Evolutionary conservation across 2,888 invertebrate genomes (phyloP), one percentile per base, ranked within the genome.

Genomic region (Tenthredo distinguenda): DNA sequence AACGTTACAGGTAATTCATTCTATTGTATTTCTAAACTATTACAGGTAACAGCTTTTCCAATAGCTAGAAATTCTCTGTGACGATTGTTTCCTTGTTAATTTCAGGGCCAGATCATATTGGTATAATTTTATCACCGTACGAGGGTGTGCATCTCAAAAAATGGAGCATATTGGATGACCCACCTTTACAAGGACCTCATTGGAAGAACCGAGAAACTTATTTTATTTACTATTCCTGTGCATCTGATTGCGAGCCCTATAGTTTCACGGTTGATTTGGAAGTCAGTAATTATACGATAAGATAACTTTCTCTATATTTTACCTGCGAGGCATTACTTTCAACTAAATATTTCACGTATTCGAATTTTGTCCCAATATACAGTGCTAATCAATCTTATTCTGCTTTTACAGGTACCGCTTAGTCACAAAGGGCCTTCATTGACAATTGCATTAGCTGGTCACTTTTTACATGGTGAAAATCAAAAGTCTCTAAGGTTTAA

Each of bases 161-260:
- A 40, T 96, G 96, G 96, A 96, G 95, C 87, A 92, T 96, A 72
- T 93, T 95, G 18, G 94, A 95, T 65, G 94, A 94, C 6, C 92
- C 94, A 84, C 95, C 96, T 18, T 92, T 96, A 71, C 93, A 94
- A 86, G 95, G 95, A 10, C 94, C 95, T 15, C 93, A 93, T 34
- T 95, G 95, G 93, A 94, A 96, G 86, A 93, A 93, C 5, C 93
- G 96, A 84, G 94, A 95, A 85, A 96, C 96, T 0, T 96, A 96
- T 92, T 96, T 96, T 91, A 94, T 96, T 86, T 96, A 96, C 92
- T 96, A 96, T 91, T 95, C 96, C n/a, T 95, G 95, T 91, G 96
- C 95, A 31, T 93, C 95, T 79, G 93, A 94, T 88, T 95, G 95
- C 68, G 94, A 93, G 85, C 95, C 95, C 65, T 95, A 95, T 92